Evolutionary conservation across 2,797 vertebrate genomes (phyloP), one percentile per base, ranked within the genome.

Genomic region (Chaenodraco wilsoni): DNA sequence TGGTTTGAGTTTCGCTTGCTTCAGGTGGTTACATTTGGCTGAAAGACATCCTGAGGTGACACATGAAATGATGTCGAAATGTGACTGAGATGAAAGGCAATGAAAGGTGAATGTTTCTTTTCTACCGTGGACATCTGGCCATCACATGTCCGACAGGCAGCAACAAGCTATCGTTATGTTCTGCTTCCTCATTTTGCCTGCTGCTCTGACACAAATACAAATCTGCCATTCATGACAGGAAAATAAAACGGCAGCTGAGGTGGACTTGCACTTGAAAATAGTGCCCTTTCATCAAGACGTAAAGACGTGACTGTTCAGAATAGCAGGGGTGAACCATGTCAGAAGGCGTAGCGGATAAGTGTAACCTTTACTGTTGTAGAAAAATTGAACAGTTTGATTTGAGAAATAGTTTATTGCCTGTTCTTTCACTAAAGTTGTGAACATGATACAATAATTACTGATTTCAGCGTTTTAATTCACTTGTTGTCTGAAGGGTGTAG

Each of bases 91-190:
- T 82, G 78, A 86, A 83, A 86, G 33, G 64, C 62, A 78, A 67
- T 63, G 79, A 86, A 76, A 72, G 69, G 64, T 17, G 54, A 78
- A 62, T 52, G 72, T 56, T 72, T 69, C 76, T 76, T 84, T 85
- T 75, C 73, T 79, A 52, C 71, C 5, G 49, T 52, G 72, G 79
- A 79, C 57, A 17, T 76, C 75, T 75, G 74, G 79, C 82, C 74
- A 78, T 79, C 3, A 31, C 64, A 75, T 13, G 50, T 69, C 65
- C 81, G 82, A 88, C 85, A 83, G 79, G 48, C 55, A 81, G 73
- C 71, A 80, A 86, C 82, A 76, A 73, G 51, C 69, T 78, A 46
- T 84, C 62, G 88, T 84, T 87, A 78, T 72, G 74, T 77, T 55
- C 48, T 65, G 49, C 69, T 84, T 70, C 50, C 65, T 75, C 76